Evolutionary conservation across 2,888 invertebrate species (phyloP).

Genomic region (Andrena dorsata): DNA sequence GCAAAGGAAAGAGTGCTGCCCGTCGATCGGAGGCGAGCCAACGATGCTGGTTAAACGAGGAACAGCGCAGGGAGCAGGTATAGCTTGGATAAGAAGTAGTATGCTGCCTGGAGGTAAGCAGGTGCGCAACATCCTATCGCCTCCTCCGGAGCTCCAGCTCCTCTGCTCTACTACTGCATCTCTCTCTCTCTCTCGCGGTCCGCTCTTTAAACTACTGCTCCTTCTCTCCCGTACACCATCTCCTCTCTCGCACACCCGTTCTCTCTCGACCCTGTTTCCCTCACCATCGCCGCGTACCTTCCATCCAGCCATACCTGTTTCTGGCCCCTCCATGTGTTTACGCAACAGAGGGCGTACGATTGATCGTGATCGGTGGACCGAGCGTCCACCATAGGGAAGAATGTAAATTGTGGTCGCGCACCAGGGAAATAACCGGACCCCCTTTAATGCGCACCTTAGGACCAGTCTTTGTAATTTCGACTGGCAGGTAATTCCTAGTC

Average conservation of each 20-base stretch:
- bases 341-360: slow-evolving; percentile 66
- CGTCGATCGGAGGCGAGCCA: slow-evolving; percentile 22
- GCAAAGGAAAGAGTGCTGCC: slow-evolving; percentile 65
- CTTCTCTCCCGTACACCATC: not conserved
- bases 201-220: not conserved
- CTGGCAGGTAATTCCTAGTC: slow-evolving; percentile 37
- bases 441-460: slow-evolving; percentile 43
- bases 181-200: not conserved
- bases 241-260: not conserved
- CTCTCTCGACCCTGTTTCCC: slow-evolving; percentile 2
- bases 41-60: slow-evolving; percentile 20
- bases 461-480: slow-evolving; percentile 37
- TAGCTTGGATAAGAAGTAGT: slow-evolving; percentile 65
- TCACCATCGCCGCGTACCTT: not conserved
- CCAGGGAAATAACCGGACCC: slow-evolving; percentile 46
- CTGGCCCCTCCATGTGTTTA: slow-evolving; percentile 59
- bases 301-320: slow-evolving; percentile 13
- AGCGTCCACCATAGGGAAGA: slow-evolving; percentile 73
- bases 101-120: slow-evolving; percentile 80
- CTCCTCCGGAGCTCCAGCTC: slow-evolving; percentile 58
- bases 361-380: slow-evolving; percentile 73
- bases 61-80: slow-evolving; percentile 24
- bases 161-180: not conserved
- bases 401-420: slow-evolving; percentile 77
- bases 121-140: slow-evolving; percentile 80